Evolutionary conservation across 30 jellyfish, hydroid and myxozoan genomes (phyloP), one percentile per base, ranked within the genome.

Genomic region (Hydractinia echinata): DNA sequence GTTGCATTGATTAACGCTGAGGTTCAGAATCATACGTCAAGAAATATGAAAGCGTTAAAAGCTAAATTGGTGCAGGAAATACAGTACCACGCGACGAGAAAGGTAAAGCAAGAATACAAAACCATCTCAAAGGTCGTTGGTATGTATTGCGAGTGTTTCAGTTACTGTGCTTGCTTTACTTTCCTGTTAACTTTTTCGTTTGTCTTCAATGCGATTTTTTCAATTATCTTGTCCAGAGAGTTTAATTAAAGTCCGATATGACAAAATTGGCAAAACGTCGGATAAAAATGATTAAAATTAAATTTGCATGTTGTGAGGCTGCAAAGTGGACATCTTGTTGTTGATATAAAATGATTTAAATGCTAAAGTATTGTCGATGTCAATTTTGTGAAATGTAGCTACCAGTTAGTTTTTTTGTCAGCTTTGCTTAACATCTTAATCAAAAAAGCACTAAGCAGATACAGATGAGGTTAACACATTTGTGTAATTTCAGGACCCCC

Each of bases 401-500:
- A 58, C n/a, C n/a, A 58, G n/a, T 58, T 10, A 10, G n/a, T 10
- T 58, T n/a, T 58, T 58, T 58, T 58, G 69, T 58, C 10, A 58
- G n/a, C n/a, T 58, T 10, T 10, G 69, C n/a, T 58, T 10, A 10
- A 10, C n/a, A 10, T 10, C 69, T 30, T 30, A 30, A 0, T 30
- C 2, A 30, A 30, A 30, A 30, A 30, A 30, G 2, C 44, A 30
- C 44, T 30, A 30, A 30, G 2, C 44, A 30, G 44, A 30, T 30
- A 30, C 44, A 2, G 44, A 30, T 30, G 44, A 30, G 44, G 44
- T 30, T 30, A 30, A 30, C 44, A 30, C 44, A 30, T 58, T n/a
- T n/a, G n/a, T 21, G n/a, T 53, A 8, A 4, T 54, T 15, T 16
- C 49, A 49, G 90, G 90, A 21, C 90, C 90, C 8, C 53, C 79